These are phyloP conservation scores for Tricholauxania praeusta DNA, from an alignment of 2,888 invertebrate genomes.

Conservation along the genomic window DNA sequence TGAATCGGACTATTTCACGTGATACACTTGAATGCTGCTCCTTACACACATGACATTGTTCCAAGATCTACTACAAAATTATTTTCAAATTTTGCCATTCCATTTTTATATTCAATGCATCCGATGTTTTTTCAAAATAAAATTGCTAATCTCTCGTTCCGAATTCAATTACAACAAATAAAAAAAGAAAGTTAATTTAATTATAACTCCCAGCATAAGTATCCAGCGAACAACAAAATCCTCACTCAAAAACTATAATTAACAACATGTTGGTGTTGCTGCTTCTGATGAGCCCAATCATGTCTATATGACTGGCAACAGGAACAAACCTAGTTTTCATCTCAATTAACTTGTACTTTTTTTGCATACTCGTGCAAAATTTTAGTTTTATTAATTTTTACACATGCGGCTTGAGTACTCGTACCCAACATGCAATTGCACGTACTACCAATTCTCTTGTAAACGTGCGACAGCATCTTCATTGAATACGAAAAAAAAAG, in stretches of 20 bases:
- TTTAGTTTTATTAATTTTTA: constrained; percentile 6
- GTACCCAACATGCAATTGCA: constrained; percentile 1
- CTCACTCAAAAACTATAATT: constrained; percentile 3
- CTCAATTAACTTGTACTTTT: neutral
- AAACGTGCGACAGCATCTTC: constrained; percentile 14
- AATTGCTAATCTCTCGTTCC: no score
- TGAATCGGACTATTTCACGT: no score
- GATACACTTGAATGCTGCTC: no score
- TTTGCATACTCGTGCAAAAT: constrained; percentile 2
- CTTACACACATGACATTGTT: no score
- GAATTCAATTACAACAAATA: no score
- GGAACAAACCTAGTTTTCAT: constrained; percentile 25
- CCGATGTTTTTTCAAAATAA: no score
- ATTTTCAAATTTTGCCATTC: no score
- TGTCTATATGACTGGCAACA: neutral
- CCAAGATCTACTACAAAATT: no score
- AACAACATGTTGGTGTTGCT: neutral
- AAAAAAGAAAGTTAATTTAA: no score
- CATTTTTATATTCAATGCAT: no score
- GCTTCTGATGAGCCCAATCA: neutral
- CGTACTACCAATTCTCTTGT: constrained; percentile 3
- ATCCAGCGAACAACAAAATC: neutral
- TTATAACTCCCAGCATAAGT: no score
- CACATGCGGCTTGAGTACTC: neutral
- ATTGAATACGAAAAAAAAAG: neutral